Percentiles rank a stretch among this genome's conserved stretches.
Conservation (phyloP, 1,140 invertebrate species). For the Euwallacea fornicatus region DNA sequence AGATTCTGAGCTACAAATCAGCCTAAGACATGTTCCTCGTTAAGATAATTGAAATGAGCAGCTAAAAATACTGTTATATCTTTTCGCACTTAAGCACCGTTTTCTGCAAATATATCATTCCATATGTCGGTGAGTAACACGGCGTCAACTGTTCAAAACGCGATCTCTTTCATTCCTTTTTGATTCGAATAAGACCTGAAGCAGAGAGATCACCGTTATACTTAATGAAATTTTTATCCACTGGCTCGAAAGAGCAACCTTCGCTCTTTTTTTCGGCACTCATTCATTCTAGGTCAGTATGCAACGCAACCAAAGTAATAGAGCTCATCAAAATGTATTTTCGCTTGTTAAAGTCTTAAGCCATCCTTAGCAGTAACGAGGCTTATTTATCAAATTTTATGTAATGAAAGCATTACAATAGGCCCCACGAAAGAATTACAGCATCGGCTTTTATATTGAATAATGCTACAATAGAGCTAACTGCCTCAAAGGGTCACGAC, state of each 20-base stretch:
- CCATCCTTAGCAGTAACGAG: too few relatives aligned
- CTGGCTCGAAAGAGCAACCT: background rate
- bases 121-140: background rate
- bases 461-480: too few relatives aligned
- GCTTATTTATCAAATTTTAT: too few relatives aligned
- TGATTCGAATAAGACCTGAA: background rate
- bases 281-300: background rate
- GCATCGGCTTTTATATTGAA: too few relatives aligned
- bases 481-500: too few relatives aligned
- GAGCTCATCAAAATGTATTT: too few relatives aligned
- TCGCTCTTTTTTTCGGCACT: background rate
- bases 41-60: background rate
- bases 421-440: too few relatives aligned
- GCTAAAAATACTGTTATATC: background rate
- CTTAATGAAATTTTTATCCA: conserved; percentile 4
- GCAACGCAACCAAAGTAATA: background rate
- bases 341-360: too few relatives aligned
- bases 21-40: background rate
- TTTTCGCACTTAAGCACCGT: background rate
- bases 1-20: background rate
- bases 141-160: background rate
- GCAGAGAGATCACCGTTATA: background rate
- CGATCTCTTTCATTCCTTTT: background rate
- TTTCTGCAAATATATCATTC: background rate
- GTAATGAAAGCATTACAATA: too few relatives aligned